Conservation (phyloP, 2,888 invertebrate species). For the Melieria omissa region DNA sequence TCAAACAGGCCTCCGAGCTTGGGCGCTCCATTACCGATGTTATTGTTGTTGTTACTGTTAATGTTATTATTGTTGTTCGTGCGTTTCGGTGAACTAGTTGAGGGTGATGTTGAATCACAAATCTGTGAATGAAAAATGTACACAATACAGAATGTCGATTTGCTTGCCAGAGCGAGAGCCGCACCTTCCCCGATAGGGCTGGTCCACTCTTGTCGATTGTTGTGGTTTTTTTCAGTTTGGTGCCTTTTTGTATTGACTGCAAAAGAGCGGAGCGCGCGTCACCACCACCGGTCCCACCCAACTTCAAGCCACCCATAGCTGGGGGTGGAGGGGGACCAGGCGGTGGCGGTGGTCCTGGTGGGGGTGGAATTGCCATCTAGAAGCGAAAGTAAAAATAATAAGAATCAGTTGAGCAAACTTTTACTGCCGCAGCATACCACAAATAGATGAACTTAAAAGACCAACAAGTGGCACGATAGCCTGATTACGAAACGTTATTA, state of each 20-base stretch:
- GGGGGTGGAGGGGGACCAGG: slow-evolving; percentile 77
- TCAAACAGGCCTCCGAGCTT: slow-evolving; percentile 66
- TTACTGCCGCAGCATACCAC: neutral
- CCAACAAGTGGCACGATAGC: no score
- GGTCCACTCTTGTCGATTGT: slow-evolving; percentile 94
- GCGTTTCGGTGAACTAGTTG: slow-evolving; percentile 45
- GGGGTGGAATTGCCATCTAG: slow-evolving; percentile 70
- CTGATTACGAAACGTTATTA: no score
- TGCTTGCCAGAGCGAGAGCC: neutral
- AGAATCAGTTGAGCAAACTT: neutral
- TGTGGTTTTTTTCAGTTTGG: slow-evolving; percentile 83
- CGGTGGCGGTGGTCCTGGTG: slow-evolving; percentile 72
- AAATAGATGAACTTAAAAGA: no score
- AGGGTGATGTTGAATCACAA: slow-evolving; percentile 42
- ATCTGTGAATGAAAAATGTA: slow-evolving; percentile 38
- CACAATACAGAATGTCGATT: neutral
- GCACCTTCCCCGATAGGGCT: slow-evolving; percentile 74
- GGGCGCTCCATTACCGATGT: slow-evolving; percentile 60
- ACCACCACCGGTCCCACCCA: slow-evolving; percentile 63
- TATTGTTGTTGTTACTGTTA: slow-evolving; percentile 46
- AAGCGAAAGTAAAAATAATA: slow-evolving; percentile 28
- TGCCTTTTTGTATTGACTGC: slow-evolving; percentile 85
- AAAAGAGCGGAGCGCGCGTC: slow-evolving; percentile 78
- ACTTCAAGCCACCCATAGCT: slow-evolving; percentile 68
- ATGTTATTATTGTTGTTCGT: slow-evolving; percentile 48